phyloP scores from a whole-genome alignment of 2,113 vertebrate species.

The Isurus oxyrinchus region DNA sequence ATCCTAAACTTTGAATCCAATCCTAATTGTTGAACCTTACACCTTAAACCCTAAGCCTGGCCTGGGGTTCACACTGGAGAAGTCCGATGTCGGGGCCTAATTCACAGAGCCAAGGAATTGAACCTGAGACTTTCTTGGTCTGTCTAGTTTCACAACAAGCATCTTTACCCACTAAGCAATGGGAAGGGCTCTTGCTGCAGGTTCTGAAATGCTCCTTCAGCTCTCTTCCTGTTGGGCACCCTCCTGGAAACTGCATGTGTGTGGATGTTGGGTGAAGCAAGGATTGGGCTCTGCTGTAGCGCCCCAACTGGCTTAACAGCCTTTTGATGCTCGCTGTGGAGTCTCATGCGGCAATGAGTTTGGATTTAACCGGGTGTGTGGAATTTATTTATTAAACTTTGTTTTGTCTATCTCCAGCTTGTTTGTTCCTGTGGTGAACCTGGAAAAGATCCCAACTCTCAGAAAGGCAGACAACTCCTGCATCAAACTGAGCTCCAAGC shows the following conservation, averaged over 20 bases:
- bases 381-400: not conserved
- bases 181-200: not conserved
- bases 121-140: not conserved
- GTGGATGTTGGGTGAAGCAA: not conserved
- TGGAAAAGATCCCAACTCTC: slow-evolving; percentile 72
- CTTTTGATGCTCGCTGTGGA: too few species aligned
- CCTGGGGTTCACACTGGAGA: not conserved
- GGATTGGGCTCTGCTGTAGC: not conserved
- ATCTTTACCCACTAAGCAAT: not conserved
- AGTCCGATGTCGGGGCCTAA: not conserved
- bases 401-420: slow-evolving; percentile 53
- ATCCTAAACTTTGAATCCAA: not conserved
- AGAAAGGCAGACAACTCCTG: slow-evolving; percentile 64
- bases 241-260: not conserved
- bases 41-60: not conserved
- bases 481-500: slow-evolving; percentile 66
- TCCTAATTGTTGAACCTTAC: not conserved
- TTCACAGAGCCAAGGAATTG: not conserved
- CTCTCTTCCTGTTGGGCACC: not conserved
- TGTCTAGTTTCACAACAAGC: not conserved
- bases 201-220: not conserved
- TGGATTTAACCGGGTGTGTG: not conserved
- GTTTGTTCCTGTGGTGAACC: slow-evolving; percentile 67
- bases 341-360: not conserved
- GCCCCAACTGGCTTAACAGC: not conserved